Evolutionary conservation across 2,113 vertebrate species (phyloP).

Genomic region (Pristiophorus japonicus): DNA sequence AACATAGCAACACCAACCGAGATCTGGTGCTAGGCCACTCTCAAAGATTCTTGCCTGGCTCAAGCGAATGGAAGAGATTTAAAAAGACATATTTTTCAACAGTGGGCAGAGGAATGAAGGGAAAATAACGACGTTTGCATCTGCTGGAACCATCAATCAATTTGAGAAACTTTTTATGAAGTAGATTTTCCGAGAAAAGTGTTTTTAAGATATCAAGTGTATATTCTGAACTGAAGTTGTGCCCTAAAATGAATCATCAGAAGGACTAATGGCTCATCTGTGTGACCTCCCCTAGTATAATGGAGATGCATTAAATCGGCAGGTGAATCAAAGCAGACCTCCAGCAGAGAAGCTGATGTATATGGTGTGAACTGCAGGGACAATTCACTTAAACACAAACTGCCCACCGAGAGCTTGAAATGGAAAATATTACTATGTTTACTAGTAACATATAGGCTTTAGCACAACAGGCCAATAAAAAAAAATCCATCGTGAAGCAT

Average conservation of each 20-base stretch:
- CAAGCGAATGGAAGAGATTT: not conserved
- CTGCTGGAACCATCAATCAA: not conserved
- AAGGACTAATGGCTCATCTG: not conserved
- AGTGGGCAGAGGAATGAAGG: not conserved
- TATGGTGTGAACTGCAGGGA: not conserved
- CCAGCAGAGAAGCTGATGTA: not conserved
- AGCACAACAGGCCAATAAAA: not conserved
- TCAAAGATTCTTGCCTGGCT: not conserved
- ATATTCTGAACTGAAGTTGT: not conserved
- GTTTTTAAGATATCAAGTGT: not conserved
- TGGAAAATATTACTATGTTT: not conserved
- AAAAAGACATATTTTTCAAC: not conserved
- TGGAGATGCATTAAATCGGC: not conserved
- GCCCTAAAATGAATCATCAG: not conserved
- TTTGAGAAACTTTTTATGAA: not conserved
- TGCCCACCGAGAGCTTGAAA: not conserved
- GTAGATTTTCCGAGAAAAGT: not conserved
- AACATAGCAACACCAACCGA: no score
- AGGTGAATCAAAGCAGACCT: not conserved
- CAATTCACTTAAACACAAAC: not conserved
- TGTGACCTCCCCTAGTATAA: not conserved
- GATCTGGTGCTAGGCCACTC: not conserved
- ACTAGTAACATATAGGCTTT: not conserved
- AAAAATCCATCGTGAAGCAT: not conserved
- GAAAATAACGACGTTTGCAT: not conserved